phyloP scores from a whole-genome alignment of 92 coral and sea anemone species.

The Palythoa heliodiscus region DNA sequence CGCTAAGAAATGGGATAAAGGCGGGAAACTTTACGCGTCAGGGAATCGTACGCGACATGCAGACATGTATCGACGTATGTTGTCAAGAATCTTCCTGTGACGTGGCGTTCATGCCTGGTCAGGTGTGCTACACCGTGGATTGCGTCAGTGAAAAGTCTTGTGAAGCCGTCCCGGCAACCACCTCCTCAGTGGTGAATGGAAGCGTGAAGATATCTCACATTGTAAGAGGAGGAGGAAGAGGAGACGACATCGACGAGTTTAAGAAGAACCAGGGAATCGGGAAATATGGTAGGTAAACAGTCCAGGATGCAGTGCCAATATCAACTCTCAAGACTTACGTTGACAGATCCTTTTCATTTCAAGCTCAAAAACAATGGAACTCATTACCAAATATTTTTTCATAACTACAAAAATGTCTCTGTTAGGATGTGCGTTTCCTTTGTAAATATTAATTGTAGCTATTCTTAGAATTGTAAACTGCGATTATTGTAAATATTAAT shows the following conservation, averaged over 20 bases:
- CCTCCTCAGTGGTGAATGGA: conserved; percentile 79
- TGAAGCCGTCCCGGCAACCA: conserved; percentile 92
- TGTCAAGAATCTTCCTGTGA: conserved; percentile 91
- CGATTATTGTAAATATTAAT: too few relatives aligned
- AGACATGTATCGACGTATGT: conserved; percentile 97
- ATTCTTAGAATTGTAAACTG: too few relatives aligned
- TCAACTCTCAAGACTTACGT: too few relatives aligned
- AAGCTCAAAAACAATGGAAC: too few relatives aligned
- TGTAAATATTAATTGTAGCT: too few relatives aligned
- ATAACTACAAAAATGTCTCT: too few relatives aligned
- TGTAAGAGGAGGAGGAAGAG: conserved; percentile 96
- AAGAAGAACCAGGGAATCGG: conserved; percentile 95
- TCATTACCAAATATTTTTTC: too few relatives aligned
- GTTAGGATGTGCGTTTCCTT: too few relatives aligned
- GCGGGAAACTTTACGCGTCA: conserved; percentile 95
- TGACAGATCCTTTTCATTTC: too few relatives aligned
- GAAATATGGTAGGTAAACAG: conserved; percentile 72
- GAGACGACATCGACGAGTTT: conserved; percentile 91
- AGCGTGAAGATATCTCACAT: conserved; percentile 95
- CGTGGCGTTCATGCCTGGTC: conserved; percentile 98
- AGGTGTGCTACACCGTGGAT: conserved; percentile 86
- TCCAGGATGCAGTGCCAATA: too few relatives aligned
- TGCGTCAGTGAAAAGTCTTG: conserved; percentile 79
- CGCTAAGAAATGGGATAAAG: conserved; percentile 92
- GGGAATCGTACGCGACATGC: conserved; percentile 98